Base-by-base conservation (phyloP, 2,797 vertebrate species). In the Synanceia verrucosa region DNA sequence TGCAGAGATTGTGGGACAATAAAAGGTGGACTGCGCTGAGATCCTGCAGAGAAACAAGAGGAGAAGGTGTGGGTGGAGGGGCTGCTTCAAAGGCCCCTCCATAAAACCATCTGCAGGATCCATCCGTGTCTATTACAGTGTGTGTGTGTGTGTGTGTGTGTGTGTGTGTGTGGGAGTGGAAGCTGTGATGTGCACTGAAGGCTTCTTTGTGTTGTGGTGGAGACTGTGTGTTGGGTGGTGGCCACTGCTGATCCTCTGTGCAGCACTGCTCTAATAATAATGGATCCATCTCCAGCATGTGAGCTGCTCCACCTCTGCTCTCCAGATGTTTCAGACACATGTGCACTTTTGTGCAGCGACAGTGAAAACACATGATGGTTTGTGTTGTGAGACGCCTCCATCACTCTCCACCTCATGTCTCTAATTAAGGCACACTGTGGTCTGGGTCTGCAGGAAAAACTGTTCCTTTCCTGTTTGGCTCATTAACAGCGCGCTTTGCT, bases 1-100 rank as follows among this genome's bases (percentile, higher is more conserved):
- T 67, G 66, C 36, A 37, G 29, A 18, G 58, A 65, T 51, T 56
- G 68, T 16, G 31, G 8, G 8, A 7, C 39, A 2, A n/a, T 26
- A 9, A 62, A 73, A 19, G n/a, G 62, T 12, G 70, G 44, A 29
- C 39, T 68, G 44, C 39, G 70, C 65, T 28, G 24, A 24, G 59
- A 39, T 73, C 52, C 47, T 12, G 44, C 52, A 36, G 61, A 43
- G 46, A 60, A 56, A 34, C 18, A 6, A 6, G 36, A 14, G 34
- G 23, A 21, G 75, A 43, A 50, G 57, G 59, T 64, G 75, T 78
- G 48, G 68, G 79, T 58, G 73, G 46, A 31, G 64, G 21, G 29
- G 47, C 47, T 39, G 51, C 33, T 51, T 63, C 31, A 33, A 44
- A 63, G 77, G 63, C 79, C 77, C 61, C 34, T 60, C 1, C 14